Evolutionary conservation across 2,797 vertebrate species (phyloP).

Genomic region (Dromococcyx pavoninus): DNA sequence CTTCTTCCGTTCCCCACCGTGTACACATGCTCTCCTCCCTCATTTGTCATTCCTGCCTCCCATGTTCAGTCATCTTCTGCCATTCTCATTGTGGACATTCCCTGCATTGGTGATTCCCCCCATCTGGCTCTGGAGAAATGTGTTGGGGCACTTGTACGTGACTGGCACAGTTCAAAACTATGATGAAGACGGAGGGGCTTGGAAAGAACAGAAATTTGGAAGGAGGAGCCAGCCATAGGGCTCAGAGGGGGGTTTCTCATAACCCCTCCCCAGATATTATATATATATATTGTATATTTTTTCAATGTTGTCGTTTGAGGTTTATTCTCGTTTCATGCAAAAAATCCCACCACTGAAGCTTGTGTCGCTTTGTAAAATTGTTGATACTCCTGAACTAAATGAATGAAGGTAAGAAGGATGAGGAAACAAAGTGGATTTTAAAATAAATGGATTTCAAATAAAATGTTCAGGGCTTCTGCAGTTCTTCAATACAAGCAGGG

Average conservation of each 20-base stretch:
- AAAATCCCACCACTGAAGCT: constrained; percentile 60
- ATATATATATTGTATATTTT: constrained; percentile 84
- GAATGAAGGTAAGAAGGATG: constrained; percentile 42
- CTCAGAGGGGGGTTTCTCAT: constrained; percentile 39
- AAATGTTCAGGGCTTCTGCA: constrained; percentile 2
- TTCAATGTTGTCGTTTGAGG: constrained; percentile 79
- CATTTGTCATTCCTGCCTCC: constrained; percentile 16
- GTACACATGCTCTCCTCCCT: constrained; percentile 18
- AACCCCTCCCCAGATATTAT: constrained; percentile 51
- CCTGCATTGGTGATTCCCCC: not conserved
- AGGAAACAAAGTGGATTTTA: constrained; percentile 74
- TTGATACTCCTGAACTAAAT: constrained; percentile 55
- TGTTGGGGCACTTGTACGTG: not conserved
- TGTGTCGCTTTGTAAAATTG: constrained; percentile 74
- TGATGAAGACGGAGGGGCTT: not conserved
- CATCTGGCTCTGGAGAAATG: constrained; percentile 5
- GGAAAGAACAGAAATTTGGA: not conserved
- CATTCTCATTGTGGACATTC: constrained; percentile 35
- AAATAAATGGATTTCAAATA: constrained; percentile 79
- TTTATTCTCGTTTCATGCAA: constrained; percentile 71
- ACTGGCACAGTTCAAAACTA: not conserved
- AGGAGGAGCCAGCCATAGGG: not conserved
- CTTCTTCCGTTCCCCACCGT: not conserved
- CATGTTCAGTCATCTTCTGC: constrained; percentile 7
- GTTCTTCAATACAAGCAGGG: not conserved